Evolutionary conservation across 2,113 vertebrate genomes (phyloP), one percentile per base, ranked within the genome.

Genomic region (Thunnus thynnus): DNA sequence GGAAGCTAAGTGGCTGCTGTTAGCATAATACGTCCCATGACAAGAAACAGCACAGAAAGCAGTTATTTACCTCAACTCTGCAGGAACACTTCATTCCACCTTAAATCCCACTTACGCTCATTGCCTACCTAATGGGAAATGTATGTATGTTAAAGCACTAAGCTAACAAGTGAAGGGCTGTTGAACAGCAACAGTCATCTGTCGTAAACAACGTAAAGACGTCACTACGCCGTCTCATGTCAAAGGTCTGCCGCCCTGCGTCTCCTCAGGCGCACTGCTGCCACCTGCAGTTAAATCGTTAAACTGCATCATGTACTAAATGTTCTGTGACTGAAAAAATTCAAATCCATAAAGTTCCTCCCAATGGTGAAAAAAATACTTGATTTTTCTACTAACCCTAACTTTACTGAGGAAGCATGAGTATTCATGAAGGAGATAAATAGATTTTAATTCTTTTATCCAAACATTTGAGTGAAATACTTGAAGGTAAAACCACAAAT

Each of bases 131-230:
- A 6, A n/a, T 13, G 4, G 10, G n/a, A 5, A n/a, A 25, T 14
- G 2, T 16, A 4, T 17, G 3, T n/a, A 41, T 9, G 1, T 18
- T 30, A 18, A 50, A 13, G 17, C 3, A 22, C 54, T 0, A 32
- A 67, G 60, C 52, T 51, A 56, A 5, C 17, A 30, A 48, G 0
- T 9, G 6, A 54, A 58, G 5, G 8, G 13, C 4, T 57, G 32
- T 20, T 50, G 6, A 44, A 5, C 17, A 60, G 56, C 63, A 52
- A 46, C 86, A 79, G 46, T 14, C 18, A 25, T 13, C 71, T 1
- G 62, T 3, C 20, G 66, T 87, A 68, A 89, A 89, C 85, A 90
- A 72, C 54, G 36, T 25, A 0, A 17, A 2, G 16, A 78, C 81
- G 84, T 84, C 77, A 80, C 17, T 0, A 44, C 3, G 7, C 6